Base-by-base conservation (phyloP, 2,888 invertebrate species). In the Cephonodes hylas region DNA sequence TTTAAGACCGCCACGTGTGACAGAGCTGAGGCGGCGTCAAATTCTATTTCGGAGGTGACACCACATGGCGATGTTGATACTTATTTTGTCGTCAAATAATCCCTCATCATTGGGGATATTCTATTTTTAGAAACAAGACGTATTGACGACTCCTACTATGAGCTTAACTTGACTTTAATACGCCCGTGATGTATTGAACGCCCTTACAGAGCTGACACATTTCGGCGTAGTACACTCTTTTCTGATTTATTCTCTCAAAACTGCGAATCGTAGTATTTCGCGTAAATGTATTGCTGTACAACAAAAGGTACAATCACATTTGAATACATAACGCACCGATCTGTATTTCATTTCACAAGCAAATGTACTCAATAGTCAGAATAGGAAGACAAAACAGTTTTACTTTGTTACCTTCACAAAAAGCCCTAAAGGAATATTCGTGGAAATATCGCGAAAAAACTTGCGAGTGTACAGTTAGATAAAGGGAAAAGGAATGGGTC, bases 1-100 rank as follows among this genome's bases (percentile, higher is more conserved):
- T 89, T 88, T 83, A 81, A 83, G 79, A 73, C 76, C 81, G 86
- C 89, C 91, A 91, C 89, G 91, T 92, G 91, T 90, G 89, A 88
- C 84, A 82, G 77, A 72, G 76, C 68, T 66, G 75, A 71, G 80
- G 79, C 79, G 80, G 80, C 77, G 81, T 81, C 81, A 79, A 75
- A 70, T 81, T 88, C 88, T 88, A 89, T 91, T 91, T 87, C 73
- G 71, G 82, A 79, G 71, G 65, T 75, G 53, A 53, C 69, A 77
- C 87, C 91, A 91, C 87, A 89, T 91, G 91, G 86, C 75, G 79
- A 71, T 85, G 86, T 84, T 89, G 87, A 89, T 89, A 85, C 85
- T 79, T 78, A 83, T 80, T 91, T 89, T 88, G 91, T 90, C 89
- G 86, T 85, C 88, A 76, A 81, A 85, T 85, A 85, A 83, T 86